These are phyloP conservation scores for Lepisosteus osseus DNA, from an alignment of 2,113 vertebrate species.

Conservation along the genomic window DNA sequence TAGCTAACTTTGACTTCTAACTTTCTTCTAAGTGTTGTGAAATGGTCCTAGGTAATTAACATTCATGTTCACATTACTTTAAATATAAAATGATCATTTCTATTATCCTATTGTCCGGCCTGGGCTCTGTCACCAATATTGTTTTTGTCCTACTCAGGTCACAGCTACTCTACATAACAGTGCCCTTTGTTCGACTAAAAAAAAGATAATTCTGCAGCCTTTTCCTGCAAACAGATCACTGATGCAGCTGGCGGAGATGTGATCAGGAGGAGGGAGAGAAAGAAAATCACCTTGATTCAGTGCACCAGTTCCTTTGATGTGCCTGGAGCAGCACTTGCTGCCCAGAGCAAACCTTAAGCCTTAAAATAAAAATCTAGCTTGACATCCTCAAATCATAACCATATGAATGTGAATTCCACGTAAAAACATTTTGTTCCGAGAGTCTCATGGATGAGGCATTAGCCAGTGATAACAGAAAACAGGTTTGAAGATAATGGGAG, in stretches of 20 bases:
- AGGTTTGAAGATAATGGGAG: conserved; percentile 83
- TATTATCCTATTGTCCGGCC: too few species aligned
- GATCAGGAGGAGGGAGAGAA: conserved; percentile 38
- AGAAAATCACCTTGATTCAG: conserved; percentile 94
- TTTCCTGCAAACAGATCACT: conserved; percentile 73
- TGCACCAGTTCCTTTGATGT: conserved; percentile 92
- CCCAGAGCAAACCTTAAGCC: conserved; percentile 80
- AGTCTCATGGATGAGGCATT: conserved; percentile 85
- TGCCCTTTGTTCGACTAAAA: not conserved
- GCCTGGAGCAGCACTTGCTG: conserved; percentile 80
- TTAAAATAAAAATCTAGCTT: conserved; percentile 76
- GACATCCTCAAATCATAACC: conserved; percentile 98
- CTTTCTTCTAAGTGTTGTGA: too few species aligned
- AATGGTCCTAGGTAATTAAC: too few species aligned
- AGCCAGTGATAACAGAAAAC: conserved; percentile 96
- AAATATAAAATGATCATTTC: too few species aligned
- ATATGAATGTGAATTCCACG: conserved; percentile 89
- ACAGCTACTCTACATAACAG: not conserved
- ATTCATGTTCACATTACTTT: too few species aligned
- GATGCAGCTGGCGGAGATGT: conserved; percentile 78
- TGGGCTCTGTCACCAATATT: not conserved
- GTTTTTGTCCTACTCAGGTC: not conserved
- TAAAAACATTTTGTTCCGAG: conserved; percentile 74
- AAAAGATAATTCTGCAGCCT: conserved; percentile 59
- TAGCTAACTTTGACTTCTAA: too few species aligned